Conservation (phyloP, 2,888 invertebrate species). For the Leptothorax acervorum region DNA sequence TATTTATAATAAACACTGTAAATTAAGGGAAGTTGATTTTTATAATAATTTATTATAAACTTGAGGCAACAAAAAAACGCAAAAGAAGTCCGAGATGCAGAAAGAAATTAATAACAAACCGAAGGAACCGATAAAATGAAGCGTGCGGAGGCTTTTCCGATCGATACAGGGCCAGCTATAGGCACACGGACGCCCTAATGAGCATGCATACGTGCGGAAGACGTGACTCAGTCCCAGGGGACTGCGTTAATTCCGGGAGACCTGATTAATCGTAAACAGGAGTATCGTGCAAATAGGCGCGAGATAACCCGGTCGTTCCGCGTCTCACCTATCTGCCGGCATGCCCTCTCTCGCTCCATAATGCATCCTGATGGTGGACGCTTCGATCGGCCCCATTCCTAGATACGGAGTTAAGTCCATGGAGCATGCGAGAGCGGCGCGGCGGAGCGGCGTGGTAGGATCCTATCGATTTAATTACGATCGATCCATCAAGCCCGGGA, state of each 20-base stretch:
- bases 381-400: constrained; percentile 82
- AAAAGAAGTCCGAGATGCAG: not conserved
- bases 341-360: constrained; percentile 76
- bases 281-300: constrained; percentile 83
- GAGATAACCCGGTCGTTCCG: constrained; percentile 80
- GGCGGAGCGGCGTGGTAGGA: constrained; percentile 49
- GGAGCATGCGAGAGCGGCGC: constrained; percentile 57
- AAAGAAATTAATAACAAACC: not conserved
- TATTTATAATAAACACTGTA: not conserved
- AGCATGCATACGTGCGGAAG: constrained; percentile 62
- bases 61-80: not conserved
- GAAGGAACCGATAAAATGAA: not conserved
- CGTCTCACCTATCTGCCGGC: constrained; percentile 75
- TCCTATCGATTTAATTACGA: constrained; percentile 79
- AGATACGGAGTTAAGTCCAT: constrained; percentile 77
- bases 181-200: constrained; percentile 41
- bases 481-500: constrained; percentile 75
- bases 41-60: not conserved
- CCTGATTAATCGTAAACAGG: constrained; percentile 84
- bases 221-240: constrained; percentile 71
- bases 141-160: not conserved
- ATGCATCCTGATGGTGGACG: constrained; percentile 76
- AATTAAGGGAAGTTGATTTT: not conserved
- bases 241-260: constrained; percentile 83
- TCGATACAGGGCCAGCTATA: not conserved